phyloP scores from a whole-genome alignment of 2,797 vertebrate species.

The Pristis pectinata region DNA sequence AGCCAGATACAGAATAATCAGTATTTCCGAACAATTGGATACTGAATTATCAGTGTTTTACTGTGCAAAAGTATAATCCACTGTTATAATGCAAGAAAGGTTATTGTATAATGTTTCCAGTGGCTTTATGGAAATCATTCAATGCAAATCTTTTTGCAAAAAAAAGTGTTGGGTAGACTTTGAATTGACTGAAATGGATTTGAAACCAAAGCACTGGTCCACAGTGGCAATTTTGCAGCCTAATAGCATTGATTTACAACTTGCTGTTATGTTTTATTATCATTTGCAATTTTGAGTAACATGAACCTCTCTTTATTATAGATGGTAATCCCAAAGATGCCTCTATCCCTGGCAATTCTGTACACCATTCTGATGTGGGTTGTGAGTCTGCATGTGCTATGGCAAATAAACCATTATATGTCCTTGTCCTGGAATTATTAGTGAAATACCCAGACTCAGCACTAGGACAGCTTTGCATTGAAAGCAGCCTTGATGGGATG shows the following conservation, averaged over 20 bases:
- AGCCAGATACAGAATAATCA: no score
- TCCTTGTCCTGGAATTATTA: slow-evolving; percentile 54
- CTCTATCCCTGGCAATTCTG: slow-evolving; percentile 42
- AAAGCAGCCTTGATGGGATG: slow-evolving; percentile 52
- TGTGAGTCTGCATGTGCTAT: slow-evolving; percentile 36
- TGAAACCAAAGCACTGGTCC: background rate
- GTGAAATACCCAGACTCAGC: slow-evolving; percentile 57
- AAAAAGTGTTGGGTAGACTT: background rate
- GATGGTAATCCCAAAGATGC: slow-evolving; percentile 43
- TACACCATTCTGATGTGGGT: slow-evolving; percentile 39
- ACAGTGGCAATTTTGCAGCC: background rate
- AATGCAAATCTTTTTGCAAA: background rate
- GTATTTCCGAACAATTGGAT: no score
- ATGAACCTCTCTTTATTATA: slow-evolving; percentile 40
- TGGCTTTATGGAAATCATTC: background rate
- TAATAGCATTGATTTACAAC: background rate
- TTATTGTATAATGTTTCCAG: background rate
- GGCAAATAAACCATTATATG: slow-evolving; percentile 46
- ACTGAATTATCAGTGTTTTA: no score
- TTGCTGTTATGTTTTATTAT: background rate
- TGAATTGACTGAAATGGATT: background rate
- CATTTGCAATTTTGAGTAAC: background rate
- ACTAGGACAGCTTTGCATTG: slow-evolving; percentile 55
- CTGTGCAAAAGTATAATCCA: background rate
- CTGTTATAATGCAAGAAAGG: background rate